phyloP scores from a whole-genome alignment of 2,797 vertebrate species.

The Acipenser ruthenus region DNA sequence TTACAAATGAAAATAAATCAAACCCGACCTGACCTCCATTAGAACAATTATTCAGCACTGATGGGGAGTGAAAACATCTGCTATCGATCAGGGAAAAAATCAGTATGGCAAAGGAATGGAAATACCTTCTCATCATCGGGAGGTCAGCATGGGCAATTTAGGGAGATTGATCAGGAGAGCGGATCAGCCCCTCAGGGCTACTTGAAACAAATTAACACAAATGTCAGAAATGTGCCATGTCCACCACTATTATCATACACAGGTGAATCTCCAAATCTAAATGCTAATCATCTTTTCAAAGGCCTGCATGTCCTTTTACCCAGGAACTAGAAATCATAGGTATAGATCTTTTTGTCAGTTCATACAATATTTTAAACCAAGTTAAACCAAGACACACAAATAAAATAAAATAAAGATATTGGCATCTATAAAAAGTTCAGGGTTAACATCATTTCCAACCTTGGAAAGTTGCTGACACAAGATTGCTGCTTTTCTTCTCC shows the following conservation, averaged over 20 bases:
- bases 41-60: conserved; percentile 53
- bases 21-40: conserved; percentile 58
- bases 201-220: conserved; percentile 33
- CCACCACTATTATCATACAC: conserved; percentile 27
- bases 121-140: conserved; percentile 4
- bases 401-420: too few relatives aligned
- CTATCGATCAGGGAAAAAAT: conserved; percentile 47
- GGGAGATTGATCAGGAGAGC: conserved; percentile 40
- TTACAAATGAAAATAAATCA: conserved; percentile 52
- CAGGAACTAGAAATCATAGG: neutral
- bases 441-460: too few relatives aligned
- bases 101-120: conserved; percentile 11
- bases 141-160: conserved; percentile 11
- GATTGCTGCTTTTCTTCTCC: too few relatives aligned
- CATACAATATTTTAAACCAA: conserved; percentile 1
- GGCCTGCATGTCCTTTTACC: conserved; percentile 17
- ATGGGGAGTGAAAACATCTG: conserved; percentile 55
- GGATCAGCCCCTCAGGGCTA: conserved; percentile 39
- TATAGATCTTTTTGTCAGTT: conserved; percentile 2
- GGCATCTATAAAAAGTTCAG: too few relatives aligned
- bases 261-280: conserved; percentile 49
- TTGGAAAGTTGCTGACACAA: too few relatives aligned
- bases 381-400: neutral
- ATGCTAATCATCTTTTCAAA: conserved; percentile 60
- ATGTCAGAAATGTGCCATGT: conserved; percentile 40